Conservation (phyloP, 2,888 invertebrate species). For the Nephrocerus scutellatus region DNA sequence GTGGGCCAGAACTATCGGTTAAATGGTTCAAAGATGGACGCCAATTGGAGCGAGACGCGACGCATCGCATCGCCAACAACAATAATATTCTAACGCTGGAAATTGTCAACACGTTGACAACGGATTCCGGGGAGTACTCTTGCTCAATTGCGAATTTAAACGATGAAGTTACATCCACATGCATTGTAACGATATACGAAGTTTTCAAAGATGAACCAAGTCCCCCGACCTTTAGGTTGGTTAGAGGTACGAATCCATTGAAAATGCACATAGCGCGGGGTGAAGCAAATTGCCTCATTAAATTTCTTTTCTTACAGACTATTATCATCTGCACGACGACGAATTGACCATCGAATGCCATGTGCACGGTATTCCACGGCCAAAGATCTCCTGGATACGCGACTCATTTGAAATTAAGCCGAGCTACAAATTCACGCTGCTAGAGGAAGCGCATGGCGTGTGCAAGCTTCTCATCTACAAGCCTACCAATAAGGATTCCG, state of each 20-base stretch:
- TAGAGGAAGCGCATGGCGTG: constrained; percentile 47
- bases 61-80: constrained; percentile 48
- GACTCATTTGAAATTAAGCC: constrained; percentile 40
- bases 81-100: constrained; percentile 56
- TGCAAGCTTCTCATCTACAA: constrained; percentile 54
- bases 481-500: constrained; percentile 55
- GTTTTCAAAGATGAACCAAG: constrained; percentile 63
- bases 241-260: constrained; percentile 49
- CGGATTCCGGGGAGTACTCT: constrained; percentile 60
- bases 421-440: constrained; percentile 43
- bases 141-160: constrained; percentile 67
- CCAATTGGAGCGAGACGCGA: constrained; percentile 45
- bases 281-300: neutral
- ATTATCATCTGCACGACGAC: constrained; percentile 50
- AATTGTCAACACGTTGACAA: constrained; percentile 53
- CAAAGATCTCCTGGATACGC: constrained; percentile 42
- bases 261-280: too few species aligned
- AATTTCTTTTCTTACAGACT: constrained; percentile 33
- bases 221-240: constrained; percentile 67
- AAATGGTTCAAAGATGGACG: constrained; percentile 69
- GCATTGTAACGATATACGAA: constrained; percentile 67
- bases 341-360: constrained; percentile 55
- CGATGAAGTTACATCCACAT: constrained; percentile 65
- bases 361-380: constrained; percentile 45
- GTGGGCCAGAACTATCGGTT: constrained; percentile 64